A percentile compares a stretch with the other conserved stretches of the same genome.
Evolutionary conservation across 2,113 vertebrate genomes (phyloP).

Genomic region (Rutilus rutilus): DNA sequence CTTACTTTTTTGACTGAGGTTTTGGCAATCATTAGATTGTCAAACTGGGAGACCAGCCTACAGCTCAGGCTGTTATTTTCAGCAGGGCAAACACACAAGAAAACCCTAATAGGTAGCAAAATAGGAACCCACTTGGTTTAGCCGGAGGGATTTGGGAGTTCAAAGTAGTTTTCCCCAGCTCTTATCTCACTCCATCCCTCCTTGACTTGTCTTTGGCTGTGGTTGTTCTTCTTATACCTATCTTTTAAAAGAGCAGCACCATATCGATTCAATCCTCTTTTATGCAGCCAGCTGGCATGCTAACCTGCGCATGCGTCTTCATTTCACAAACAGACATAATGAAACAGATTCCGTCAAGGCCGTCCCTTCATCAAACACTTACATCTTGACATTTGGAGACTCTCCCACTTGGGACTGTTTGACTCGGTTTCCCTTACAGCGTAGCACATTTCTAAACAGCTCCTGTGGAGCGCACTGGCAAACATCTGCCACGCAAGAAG

Average conservation of each 20-base stretch:
- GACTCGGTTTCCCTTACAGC: slow-evolving; percentile 8
- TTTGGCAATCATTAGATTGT: background rate
- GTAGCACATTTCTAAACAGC: background rate
- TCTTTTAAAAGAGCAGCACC: slow-evolving; percentile 28
- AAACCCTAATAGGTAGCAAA: background rate
- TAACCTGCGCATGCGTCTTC: slow-evolving; percentile 43
- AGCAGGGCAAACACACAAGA: background rate
- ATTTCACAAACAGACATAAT: slow-evolving; percentile 48
- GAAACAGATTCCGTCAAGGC: slow-evolving; percentile 43
- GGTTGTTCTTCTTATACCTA: slow-evolving; percentile 18
- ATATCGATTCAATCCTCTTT: slow-evolving; percentile 47
- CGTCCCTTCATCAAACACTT: slow-evolving; percentile 46
- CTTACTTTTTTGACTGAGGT: background rate
- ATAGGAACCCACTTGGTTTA: background rate
- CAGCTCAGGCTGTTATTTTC: slow-evolving; percentile 12
- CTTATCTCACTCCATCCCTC: background rate
- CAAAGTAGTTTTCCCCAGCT: slow-evolving; percentile 1
- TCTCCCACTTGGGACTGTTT: slow-evolving; percentile 32
- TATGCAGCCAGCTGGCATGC: slow-evolving; percentile 48
- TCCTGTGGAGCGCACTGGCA: background rate
- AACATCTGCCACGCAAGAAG: slow-evolving; percentile 22
- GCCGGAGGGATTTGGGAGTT: slow-evolving; percentile 24
- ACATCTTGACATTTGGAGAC: slow-evolving; percentile 44
- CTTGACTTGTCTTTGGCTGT: slow-evolving; percentile 14
- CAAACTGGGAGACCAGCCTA: background rate